Evolutionary conservation across 2,797 vertebrate species (phyloP).

Genomic region (Salmo trutta): DNA sequence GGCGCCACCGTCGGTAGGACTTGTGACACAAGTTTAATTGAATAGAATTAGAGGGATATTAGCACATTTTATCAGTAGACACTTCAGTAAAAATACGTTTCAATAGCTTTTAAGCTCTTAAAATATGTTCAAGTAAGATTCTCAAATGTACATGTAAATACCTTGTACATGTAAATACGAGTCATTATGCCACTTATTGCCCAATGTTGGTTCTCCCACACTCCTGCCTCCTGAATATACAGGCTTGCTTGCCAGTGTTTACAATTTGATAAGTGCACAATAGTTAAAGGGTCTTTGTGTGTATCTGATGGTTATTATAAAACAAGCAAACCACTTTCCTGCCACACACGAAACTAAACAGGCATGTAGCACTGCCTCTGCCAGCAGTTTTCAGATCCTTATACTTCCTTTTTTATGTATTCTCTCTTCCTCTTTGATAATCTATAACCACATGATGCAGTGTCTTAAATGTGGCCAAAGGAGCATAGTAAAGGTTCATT

Average conservation of each 20-base stretch:
- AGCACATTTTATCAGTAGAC: neutral
- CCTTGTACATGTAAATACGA: conserved; percentile 19
- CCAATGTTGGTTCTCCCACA: conserved; percentile 35
- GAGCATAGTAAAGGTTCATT: conserved; percentile 42
- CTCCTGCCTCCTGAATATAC: conserved; percentile 36
- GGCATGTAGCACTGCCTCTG: conserved; percentile 24
- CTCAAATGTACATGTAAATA: conserved; percentile 12
- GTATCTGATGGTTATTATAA: conserved; percentile 56
- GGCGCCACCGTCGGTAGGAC: too few species aligned
- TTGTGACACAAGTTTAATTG: neutral
- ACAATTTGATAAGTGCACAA: conserved; percentile 55
- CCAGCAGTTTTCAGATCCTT: conserved; percentile 45
- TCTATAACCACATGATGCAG: conserved; percentile 33
- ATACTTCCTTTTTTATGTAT: conserved; percentile 47
- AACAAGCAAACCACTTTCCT: conserved; percentile 50
- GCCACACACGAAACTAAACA: conserved; percentile 43
- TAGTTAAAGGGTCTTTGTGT: conserved; percentile 47
- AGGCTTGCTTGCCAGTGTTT: conserved; percentile 42
- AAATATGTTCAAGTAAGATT: neutral
- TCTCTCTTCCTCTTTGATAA: conserved; percentile 40
- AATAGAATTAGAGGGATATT: neutral
- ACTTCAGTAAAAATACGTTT: neutral
- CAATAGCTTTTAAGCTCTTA: neutral
- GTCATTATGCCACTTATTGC: conserved; percentile 15
- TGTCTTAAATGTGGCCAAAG: conserved; percentile 49